phyloP scores from a whole-genome alignment of 2,888 invertebrate genomes.

The Drosophila anomalipes region DNA sequence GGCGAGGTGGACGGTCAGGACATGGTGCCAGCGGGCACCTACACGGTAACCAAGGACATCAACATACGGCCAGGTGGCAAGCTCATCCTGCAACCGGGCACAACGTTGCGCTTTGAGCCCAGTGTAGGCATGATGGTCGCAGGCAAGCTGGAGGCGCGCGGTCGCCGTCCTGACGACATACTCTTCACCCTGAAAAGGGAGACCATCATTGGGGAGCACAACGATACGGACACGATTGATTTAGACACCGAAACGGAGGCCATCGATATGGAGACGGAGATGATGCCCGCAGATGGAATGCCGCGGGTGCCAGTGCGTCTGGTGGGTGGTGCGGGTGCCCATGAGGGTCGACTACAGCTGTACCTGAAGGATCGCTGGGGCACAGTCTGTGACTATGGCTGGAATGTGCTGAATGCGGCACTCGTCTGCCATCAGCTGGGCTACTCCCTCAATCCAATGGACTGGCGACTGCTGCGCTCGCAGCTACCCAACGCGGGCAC shows the following conservation, averaged over 20 bases:
- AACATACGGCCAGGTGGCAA: conserved; percentile 97
- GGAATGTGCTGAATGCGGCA: conserved; percentile 96
- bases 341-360: conserved; percentile 95
- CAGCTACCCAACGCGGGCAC: conserved; percentile 93
- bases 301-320: conserved; percentile 91
- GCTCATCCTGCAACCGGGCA: conserved; percentile 94
- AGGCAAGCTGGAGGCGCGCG: conserved; percentile 94
- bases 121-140: conserved; percentile 98
- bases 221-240: conserved; percentile 86
- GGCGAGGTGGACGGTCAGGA: conserved; percentile 97
- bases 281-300: conserved; percentile 87
- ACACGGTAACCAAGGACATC: conserved; percentile 96
- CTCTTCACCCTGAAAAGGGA: conserved; percentile 92
- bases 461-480: conserved; percentile 94
- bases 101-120: conserved; percentile 95
- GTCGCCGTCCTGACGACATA: conserved; percentile 92
- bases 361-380: conserved; percentile 96
- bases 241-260: conserved; percentile 84
- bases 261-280: conserved; percentile 87
- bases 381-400: conserved; percentile 98
- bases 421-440: conserved; percentile 98
- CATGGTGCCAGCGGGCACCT: conserved; percentile 92
- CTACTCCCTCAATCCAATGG: conserved; percentile 94
- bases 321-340: conserved; percentile 91
- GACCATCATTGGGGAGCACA: conserved; percentile 88